These are phyloP conservation scores for Drosophila willistoni DNA, from an alignment of 1,140 invertebrate species.

Conservation along the genomic window DNA sequence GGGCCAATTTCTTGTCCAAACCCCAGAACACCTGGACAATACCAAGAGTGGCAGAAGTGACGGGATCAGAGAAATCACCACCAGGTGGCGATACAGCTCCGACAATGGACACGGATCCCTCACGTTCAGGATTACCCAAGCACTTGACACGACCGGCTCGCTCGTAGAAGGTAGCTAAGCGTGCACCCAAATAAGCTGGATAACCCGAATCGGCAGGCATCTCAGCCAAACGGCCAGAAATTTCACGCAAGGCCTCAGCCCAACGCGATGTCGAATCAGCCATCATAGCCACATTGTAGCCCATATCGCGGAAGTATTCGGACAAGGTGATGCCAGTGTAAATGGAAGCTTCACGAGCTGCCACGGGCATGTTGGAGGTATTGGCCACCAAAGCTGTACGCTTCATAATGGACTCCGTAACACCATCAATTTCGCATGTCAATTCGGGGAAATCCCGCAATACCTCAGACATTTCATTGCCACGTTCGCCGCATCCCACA, in stretches of 20 bases:
- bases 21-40: slow-evolving; percentile 99
- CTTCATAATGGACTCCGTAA: slow-evolving; percentile 99
- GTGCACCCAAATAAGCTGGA: slow-evolving; percentile 98
- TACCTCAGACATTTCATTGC: slow-evolving; percentile 94
- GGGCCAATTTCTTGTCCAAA: slow-evolving; percentile 99
- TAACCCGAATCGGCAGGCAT: slow-evolving; percentile 99
- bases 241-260: slow-evolving; percentile 99
- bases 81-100: slow-evolving; percentile 99
- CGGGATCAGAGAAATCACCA: slow-evolving; percentile 99
- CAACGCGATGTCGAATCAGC: slow-evolving; percentile 99
- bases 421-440: slow-evolving; percentile 97
- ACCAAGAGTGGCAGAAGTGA: slow-evolving; percentile 99
- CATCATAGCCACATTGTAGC: slow-evolving; percentile 99
- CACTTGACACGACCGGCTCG: slow-evolving; percentile 99
- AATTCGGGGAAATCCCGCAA: slow-evolving; percentile 99
- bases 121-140: slow-evolving; percentile 98
- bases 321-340: slow-evolving; percentile 99
- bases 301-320: slow-evolving; percentile 99
- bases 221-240: slow-evolving; percentile 99
- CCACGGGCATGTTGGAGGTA: slow-evolving; percentile 99
- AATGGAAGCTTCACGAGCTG: slow-evolving; percentile 99
- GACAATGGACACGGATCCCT: slow-evolving; percentile 99
- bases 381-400: slow-evolving; percentile 99
- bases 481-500: slow-evolving; percentile 99
- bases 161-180: slow-evolving; percentile 99